Base-by-base conservation (phyloP, 1,140 invertebrate genomes). In the Halotydeus destructor region DNA sequence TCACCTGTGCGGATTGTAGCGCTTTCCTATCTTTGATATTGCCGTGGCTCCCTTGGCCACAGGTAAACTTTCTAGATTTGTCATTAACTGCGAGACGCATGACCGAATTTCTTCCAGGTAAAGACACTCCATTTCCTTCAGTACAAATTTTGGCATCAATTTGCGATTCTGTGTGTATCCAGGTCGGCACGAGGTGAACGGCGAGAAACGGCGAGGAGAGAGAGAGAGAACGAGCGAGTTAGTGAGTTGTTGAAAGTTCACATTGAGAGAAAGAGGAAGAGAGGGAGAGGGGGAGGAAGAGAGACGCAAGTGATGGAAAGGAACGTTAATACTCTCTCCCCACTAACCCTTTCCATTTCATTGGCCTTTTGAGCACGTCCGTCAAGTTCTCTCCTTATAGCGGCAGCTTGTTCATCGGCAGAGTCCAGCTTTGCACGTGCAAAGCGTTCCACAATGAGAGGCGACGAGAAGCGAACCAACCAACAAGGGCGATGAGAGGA, bases 41-140 rank as follows among this genome's bases (percentile, higher is more conserved):
- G 86, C 83, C n/a, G n/a, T n/a, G 50, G 84, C 83, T 56, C 83
- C 80, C 65, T 97, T 96, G 5, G 88, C 91, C 38, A 99, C 91
- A 26, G 94, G 94, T 45, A 98, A 70, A 44, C 85, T 93, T 68
- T 99, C 94, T 57, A 99, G 68, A 70, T 98, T 98, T 38, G 82
- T 82, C 84, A 98, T 99, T 50, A 99, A 68, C 46, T 88, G 68
- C 64, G 94, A 98, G 61, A 99, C 96, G 46, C 86, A 89, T 47
- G 85, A 77, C 62, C 93, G 89, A 47, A 94, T 67, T 63, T 99
- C 94, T 68, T 98, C 93, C 49, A 97, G 79, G 66, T 96, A 98
- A 54, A 98, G 72, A 34, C 82, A 88, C 66, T 99, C 93, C 94
- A 99, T 99, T 66, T 98, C 93, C 72, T 98, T 98, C 38, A 98